A percentile compares a stretch with the other conserved stretches of the same genome.
These are phyloP conservation scores for Drosophila ananassae DNA, from an alignment of 1,140 invertebrate species.

Conservation along the genomic window DNA sequence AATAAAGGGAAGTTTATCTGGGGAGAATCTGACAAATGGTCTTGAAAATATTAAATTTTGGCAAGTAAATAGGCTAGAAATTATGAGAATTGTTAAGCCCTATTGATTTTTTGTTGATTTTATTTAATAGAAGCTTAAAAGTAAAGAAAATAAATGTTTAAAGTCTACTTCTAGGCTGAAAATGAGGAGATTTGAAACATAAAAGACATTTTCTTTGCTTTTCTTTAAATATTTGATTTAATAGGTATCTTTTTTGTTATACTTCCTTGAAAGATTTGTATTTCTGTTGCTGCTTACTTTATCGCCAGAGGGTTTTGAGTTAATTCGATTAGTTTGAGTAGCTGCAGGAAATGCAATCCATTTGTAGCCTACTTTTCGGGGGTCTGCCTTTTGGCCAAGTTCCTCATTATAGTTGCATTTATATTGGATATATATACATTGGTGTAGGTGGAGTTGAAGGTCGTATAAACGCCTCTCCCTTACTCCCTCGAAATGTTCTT, in stretches of 20 bases:
- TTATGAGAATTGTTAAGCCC: too few species aligned
- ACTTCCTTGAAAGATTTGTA: not conserved
- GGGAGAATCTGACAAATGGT: too few species aligned
- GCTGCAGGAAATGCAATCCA: conserved; percentile 43
- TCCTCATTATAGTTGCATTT: conserved; percentile 33
- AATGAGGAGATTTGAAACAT: too few species aligned
- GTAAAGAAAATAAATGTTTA: too few species aligned
- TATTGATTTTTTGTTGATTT: not conserved
- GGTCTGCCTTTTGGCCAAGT: conserved; percentile 8
- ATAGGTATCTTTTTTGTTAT: not conserved
- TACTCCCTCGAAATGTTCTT: not conserved
- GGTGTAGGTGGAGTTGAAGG: not conserved
- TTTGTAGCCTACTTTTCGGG: conserved; percentile 29
- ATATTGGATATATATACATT: conserved; percentile 3
- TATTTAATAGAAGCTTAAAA: too few species aligned
- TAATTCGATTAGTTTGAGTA: conserved; percentile 39
- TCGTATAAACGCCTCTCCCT: not conserved
- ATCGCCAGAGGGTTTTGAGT: not conserved
- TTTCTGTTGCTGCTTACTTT: too few species aligned
- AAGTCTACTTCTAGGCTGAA: too few species aligned
- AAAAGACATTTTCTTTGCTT: too few species aligned
- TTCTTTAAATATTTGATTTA: too few species aligned
- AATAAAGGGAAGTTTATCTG: too few species aligned
- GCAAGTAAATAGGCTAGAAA: too few species aligned
- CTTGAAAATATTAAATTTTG: too few species aligned